Base-by-base conservation (phyloP, 1,140 invertebrate genomes). In the Lordiphosa collinella region DNA sequence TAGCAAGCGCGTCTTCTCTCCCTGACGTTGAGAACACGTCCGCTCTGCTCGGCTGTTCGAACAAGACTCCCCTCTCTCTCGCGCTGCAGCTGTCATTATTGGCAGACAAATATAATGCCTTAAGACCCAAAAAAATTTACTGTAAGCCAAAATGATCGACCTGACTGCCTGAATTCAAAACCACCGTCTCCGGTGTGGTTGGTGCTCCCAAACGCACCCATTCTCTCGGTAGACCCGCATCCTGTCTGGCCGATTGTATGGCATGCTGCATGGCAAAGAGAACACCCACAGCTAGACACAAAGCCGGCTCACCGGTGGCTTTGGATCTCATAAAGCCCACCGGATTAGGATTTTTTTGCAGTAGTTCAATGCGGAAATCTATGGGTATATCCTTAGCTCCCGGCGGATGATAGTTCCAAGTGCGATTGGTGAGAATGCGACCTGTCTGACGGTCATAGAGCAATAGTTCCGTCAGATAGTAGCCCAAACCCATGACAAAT, bases 401-500 rank as follows among this genome's bases (percentile, higher is more conserved):
- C 1, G 94, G 95, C 4, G 94, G 92, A 80, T 96, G 95, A 89
- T 96, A 97, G 66, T 92, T 94, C 92, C 95, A 94, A 14, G 94
- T 95, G 53, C 93, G 91, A 63, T 94, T 92, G n/a, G 94, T 95
- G 0, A 95, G 89, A 9, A 94, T 87, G 49, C 90, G 88, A 7
- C 94, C 95, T 32, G 93, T 93, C 34, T 91, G 80, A 4, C 90
- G 88, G 73, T 94, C 90, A 67, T 92, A 93, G 2, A 92, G 89
- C 12, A 95, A 73, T 37, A 93, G 89, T 88, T 97, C 96, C 1
- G 89, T 90, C 0, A 94, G 92, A 89, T 92, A 95, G 68, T 95
- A 94, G 6, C 96, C 96, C 2, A 95, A 59, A 1, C 95, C 96
- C 94, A 96, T 96, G 0, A 96, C 89, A 84, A 95, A 95, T 1